Evolutionary conservation across 2,113 vertebrate species (phyloP).

Genomic region (Falco punctatus): DNA sequence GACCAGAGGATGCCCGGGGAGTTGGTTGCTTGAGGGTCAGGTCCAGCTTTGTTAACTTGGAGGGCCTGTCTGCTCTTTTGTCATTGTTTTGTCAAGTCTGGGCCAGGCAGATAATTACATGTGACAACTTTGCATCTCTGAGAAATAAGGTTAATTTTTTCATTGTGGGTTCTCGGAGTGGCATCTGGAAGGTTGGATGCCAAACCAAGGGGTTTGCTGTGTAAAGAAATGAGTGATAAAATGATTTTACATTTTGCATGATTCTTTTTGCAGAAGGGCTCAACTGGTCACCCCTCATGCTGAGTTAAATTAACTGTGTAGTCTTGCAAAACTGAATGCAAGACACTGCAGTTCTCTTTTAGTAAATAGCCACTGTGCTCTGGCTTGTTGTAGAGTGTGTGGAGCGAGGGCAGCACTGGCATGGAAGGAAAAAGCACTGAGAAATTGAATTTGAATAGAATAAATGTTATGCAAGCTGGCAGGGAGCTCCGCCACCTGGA

Average conservation of each 20-base stretch:
- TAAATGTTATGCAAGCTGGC: not conserved
- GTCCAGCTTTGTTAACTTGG: not conserved
- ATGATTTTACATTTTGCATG: not conserved
- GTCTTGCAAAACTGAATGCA: conserved; percentile 10
- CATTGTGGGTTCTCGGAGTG: not conserved
- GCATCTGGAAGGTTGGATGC: not conserved
- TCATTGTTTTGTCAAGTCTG: not conserved
- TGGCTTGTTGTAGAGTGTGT: not conserved
- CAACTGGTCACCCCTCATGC: not conserved
- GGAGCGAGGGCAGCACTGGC: not conserved
- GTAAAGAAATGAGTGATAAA: conserved; percentile 10
- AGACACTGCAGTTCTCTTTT: not conserved
- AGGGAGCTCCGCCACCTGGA: not conserved
- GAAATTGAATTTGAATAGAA: not conserved
- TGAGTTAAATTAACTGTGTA: not conserved
- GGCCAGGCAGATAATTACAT: not conserved
- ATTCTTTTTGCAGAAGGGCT: not conserved
- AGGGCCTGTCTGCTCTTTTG: not conserved
- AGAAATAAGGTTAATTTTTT: not conserved
- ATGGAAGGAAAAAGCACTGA: not conserved
- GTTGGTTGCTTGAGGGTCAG: not conserved
- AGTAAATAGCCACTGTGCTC: not conserved
- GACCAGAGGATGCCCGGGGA: not conserved
- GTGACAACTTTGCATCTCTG: not conserved
- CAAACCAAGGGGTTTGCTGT: not conserved